Base-by-base conservation (phyloP, 2,888 invertebrate genomes). In the Macrosiphum euphorbiae region DNA sequence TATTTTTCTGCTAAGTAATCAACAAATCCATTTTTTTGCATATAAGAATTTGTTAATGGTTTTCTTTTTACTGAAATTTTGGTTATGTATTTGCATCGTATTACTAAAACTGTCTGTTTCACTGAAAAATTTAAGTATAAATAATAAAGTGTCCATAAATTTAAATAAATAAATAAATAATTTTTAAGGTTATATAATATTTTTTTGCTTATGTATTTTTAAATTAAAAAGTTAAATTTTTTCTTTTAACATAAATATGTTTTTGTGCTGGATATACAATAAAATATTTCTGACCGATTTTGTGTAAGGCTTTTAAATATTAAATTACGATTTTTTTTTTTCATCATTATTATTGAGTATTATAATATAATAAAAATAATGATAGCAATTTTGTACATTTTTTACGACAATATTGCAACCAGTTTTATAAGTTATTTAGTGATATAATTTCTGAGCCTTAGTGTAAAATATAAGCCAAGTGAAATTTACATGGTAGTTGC, bases 401-500 rank as follows among this genome's bases (percentile, higher is more conserved):
- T 67, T 20, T 35, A 78, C 35, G 20, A 20, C 35, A 35, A 78
- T 78, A 35, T 41, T 35, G 78, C 8, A 35, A 35, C 35, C 2
- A 8, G 35, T 78, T 35, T 78, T 35, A 78, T 35, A 35, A 78
- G 35, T 78, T 35, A 58, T 78, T 78, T 78, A 35, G 0, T 24
- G 2, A 78, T 35, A 78, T 78, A 78, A 78, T 35, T 78, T 78
- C 35, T 35, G 78, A 78, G 35, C 35, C 35, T 90, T 61, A 41
- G 20, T 89, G 41, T 90, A 20, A 89, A 47, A 84, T 58, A 89
- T 78, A 93, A 90, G 50, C 85, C 41, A n/a, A 94, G 93, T 94
- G 93, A 94, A 94, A 94, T 94, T 26, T 85, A 86, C 93, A 93
- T 93, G 89, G 93, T 93, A 84, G 90, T 85, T 61, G 90, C 90